phyloP scores from a whole-genome alignment of 2,113 vertebrate species.

The Eidolon helvum region DNA sequence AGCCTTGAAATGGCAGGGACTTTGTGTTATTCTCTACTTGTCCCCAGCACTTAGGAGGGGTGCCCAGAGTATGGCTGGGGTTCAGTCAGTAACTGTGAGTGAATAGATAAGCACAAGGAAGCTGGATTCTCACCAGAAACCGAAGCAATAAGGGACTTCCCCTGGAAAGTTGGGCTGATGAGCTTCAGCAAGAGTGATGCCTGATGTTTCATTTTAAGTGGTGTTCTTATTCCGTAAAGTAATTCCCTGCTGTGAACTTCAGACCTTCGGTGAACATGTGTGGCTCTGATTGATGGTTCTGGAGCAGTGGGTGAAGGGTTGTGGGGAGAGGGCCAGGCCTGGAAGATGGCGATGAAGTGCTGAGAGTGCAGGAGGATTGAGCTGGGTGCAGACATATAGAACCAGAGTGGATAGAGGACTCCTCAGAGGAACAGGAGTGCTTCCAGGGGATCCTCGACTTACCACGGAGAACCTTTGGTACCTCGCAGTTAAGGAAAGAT shows the following conservation, averaged over 20 bases:
- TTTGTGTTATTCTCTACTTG: background rate
- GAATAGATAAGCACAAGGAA: conserved; percentile 9
- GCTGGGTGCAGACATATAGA: background rate
- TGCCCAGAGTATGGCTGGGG: background rate
- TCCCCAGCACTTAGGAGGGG: background rate
- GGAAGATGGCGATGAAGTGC: background rate
- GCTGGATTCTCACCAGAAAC: conserved; percentile 1
- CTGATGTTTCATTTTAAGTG: background rate
- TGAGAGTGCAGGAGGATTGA: background rate
- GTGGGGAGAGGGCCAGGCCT: background rate
- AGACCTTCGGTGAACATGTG: background rate
- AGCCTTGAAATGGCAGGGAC: background rate
- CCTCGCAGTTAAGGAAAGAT: background rate
- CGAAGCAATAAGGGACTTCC: background rate
- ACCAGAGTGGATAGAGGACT: background rate
- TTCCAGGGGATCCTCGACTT: background rate
- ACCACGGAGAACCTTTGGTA: background rate
- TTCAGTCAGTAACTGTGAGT: background rate
- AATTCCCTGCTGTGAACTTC: conserved; percentile 6
- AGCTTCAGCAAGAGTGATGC: background rate
- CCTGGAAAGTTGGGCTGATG: background rate
- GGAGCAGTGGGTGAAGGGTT: background rate
- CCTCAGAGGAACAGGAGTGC: background rate
- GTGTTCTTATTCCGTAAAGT: background rate
- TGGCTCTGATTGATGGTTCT: background rate